Evolutionary conservation across 64 coral and sea anemone species (phyloP).

Genomic region (Stylophora pistillata): DNA sequence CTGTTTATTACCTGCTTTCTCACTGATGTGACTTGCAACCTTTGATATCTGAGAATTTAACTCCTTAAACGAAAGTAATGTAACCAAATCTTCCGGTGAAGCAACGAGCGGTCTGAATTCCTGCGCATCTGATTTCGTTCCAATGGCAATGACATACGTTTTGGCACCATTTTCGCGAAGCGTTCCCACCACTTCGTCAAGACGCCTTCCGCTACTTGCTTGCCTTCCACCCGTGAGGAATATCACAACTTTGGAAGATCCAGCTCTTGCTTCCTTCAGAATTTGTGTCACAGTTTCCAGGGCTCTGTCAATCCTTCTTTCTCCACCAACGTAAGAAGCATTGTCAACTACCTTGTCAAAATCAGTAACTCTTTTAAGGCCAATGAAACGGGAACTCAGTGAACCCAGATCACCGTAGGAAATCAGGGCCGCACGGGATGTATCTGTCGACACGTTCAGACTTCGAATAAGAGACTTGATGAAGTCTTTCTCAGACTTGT

Average conservation of each 20-base stretch:
- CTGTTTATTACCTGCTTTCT: slow-evolving; percentile 58
- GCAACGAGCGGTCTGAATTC: slow-evolving; percentile 52
- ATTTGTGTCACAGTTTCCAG: slow-evolving; percentile 43
- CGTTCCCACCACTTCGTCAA: slow-evolving; percentile 39
- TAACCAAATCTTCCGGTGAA: slow-evolving; percentile 52
- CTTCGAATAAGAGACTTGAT: slow-evolving; percentile 74
- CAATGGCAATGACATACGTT: slow-evolving; percentile 73
- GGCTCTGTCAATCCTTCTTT: slow-evolving; percentile 73
- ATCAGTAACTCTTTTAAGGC: neutral
- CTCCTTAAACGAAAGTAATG: slow-evolving; percentile 39
- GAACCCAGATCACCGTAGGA: slow-evolving; percentile 62
- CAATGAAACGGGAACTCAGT: slow-evolving; percentile 17
- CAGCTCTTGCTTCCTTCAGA: slow-evolving; percentile 26
- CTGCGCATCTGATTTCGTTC: slow-evolving; percentile 37
- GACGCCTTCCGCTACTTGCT: slow-evolving; percentile 23
- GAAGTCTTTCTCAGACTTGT: slow-evolving; percentile 61
- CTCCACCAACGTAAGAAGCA: slow-evolving; percentile 49
- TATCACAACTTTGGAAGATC: slow-evolving; percentile 59
- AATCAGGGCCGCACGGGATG: slow-evolving; percentile 59
- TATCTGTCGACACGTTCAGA: slow-evolving; percentile 51
- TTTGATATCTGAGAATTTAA: slow-evolving; percentile 33
- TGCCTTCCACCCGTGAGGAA: slow-evolving; percentile 71
- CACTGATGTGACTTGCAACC: slow-evolving; percentile 46
- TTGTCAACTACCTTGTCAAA: slow-evolving; percentile 67
- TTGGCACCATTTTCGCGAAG: slow-evolving; percentile 60